Evolutionary conservation across 2,797 vertebrate genomes (phyloP).

Genomic region (Chloroceryle inda): DNA sequence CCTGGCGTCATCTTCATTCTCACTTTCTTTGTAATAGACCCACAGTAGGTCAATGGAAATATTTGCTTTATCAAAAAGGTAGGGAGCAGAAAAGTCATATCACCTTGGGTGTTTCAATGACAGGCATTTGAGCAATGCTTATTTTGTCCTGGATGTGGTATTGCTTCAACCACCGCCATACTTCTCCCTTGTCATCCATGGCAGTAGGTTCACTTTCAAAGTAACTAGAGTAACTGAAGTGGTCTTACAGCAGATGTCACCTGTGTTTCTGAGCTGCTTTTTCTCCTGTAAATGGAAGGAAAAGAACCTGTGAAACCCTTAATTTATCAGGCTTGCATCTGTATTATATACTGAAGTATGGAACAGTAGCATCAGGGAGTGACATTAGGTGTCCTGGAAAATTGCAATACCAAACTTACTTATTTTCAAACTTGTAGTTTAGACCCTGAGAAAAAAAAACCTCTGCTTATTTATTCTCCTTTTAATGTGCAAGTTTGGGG

Average conservation of each 20-base stretch:
- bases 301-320: not conserved
- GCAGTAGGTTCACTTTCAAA: not conserved
- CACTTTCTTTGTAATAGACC: not conserved
- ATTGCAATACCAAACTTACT: not conserved
- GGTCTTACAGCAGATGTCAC: not conserved
- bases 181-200: not conserved
- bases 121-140: not conserved
- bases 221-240: not conserved
- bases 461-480: not conserved
- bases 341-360: not conserved
- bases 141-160: not conserved
- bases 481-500: not conserved
- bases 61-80: not conserved
- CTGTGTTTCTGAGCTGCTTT: conserved; percentile 4
- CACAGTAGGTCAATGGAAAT: not conserved
- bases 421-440: not conserved
- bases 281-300: not conserved
- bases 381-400: not conserved
- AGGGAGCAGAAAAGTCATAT: not conserved
- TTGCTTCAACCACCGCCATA: not conserved
- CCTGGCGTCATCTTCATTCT: rapidly evolving
- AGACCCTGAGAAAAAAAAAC: not conserved
- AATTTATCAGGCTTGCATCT: not conserved
- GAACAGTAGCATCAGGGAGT: not conserved
- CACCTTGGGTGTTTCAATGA: not conserved